Percentiles rank a stretch among this genome's conserved stretches.
Evolutionary conservation across 1,140 invertebrate species (phyloP).

Genomic region (Drosophila azteca): DNA sequence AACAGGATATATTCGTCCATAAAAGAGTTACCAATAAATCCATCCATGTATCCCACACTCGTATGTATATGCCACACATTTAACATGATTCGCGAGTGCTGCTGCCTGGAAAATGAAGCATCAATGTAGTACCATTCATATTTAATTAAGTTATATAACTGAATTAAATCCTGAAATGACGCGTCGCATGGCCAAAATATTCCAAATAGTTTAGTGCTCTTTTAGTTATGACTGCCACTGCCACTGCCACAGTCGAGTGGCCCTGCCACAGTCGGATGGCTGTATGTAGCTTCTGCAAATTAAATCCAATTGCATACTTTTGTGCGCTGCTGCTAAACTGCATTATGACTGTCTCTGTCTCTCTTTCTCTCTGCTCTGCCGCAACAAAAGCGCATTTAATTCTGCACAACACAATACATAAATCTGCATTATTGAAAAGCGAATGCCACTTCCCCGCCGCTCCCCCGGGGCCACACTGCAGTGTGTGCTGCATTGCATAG

Average conservation of each 20-base stretch:
- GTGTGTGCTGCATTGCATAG: too few relatives aligned
- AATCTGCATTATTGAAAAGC: conserved; percentile 56
- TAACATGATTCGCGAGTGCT: conserved; percentile 1
- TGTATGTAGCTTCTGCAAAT: conserved; percentile 44
- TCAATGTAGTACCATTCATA: conserved; percentile 20
- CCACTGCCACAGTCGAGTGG: not conserved
- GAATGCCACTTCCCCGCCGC: conserved; percentile 4
- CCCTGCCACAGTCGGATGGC: not conserved
- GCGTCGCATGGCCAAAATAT: conserved; percentile 18
- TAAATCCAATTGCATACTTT: conserved; percentile 74
- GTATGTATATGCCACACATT: not conserved
- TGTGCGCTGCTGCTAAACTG: conserved; percentile 48
- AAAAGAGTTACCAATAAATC: conserved; percentile 4
- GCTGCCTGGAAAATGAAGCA: conserved; percentile 1
- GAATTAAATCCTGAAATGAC: conserved; percentile 32
- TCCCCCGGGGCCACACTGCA: too few relatives aligned
- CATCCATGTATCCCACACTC: not conserved
- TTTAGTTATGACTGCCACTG: conserved; percentile 21
- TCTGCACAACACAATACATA: conserved; percentile 47
- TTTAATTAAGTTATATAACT: conserved; percentile 16
- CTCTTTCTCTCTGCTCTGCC: conserved; percentile 12
- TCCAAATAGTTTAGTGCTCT: conserved; percentile 28
- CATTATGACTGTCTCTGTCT: conserved; percentile 11
- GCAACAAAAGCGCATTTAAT: conserved; percentile 54
- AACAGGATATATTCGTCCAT: conserved; percentile 4